Evolutionary conservation across 2,113 vertebrate species (phyloP), one percentile per base, ranked within the genome.

Genomic region (Ornithorhynchus anatinus): DNA sequence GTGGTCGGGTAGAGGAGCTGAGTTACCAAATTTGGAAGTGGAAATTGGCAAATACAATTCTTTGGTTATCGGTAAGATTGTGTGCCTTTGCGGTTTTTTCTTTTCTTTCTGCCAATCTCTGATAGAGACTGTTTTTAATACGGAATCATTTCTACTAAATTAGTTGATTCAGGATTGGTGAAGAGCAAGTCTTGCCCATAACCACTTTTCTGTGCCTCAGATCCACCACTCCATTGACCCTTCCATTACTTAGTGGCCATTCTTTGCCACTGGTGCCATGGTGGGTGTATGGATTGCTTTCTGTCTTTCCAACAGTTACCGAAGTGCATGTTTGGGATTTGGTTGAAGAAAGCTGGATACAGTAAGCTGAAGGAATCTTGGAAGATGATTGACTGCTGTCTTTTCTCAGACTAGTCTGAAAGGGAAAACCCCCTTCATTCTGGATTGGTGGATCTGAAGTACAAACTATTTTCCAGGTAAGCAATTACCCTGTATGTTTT

Each of bases 381-480:
- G 86, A 82, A 92, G 93, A 91, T 93, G 93, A 92, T 93, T 93
- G 92, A 88, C 91, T 89, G 91, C 93, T 92, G 91, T 94, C 91
- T 94, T 91, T 93, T 92, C 90, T 93, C 92, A 94, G 91, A 94
- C 90, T 92, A 94, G 92, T 93, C 89, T 94, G 91, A 94, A 91
- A 90, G 93, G 93, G 90, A 90, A 88, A 73, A 86, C 84, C 89
- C 91, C 89, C 91, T 91, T 93, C 92, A 90, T 90, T 93, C 88
- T 90, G 93, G 92, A 94, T 91, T 93, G 92, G 92, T 94, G 92
- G 89, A 91, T 93, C 93, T 93, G 91, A 91, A 92, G 91, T 88
- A 85, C 91, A 93, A 89, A 92, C 84, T 91, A 86, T 87, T 89
- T 89, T 87, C 91, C 92, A 94, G 93, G 93, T 94, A 94, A 94